Base-by-base conservation (phyloP, 2,888 invertebrate genomes). In the Andricus curvator region DNA sequence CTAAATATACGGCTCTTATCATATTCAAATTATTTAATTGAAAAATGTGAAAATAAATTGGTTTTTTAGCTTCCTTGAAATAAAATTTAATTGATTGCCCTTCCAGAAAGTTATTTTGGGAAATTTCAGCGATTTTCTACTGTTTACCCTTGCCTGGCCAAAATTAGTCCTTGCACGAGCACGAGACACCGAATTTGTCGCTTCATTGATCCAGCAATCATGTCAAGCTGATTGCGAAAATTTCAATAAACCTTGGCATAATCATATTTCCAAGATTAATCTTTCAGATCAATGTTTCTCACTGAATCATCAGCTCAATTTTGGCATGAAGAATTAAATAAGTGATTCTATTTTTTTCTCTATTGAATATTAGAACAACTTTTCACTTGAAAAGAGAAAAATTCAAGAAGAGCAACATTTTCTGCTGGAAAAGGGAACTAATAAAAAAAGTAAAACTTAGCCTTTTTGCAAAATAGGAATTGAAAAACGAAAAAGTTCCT, bases 171-270 rank as follows among this genome's bases (percentile, higher is more conserved):
- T 56, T 56, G 29, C 67, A 51, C 82, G 85, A 82, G 86, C 67
- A 64, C 82, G 85, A 82, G 86, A 87, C 87, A 82, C 67, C 86
- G 81, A 88, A 90, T 90, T 90, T 87, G 79, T 85, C 89, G 89
- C 88, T 67, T 81, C 85, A 82, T 76, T 86, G 85, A 78, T 82
- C 86, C 81, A 78, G 81, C 83, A 88, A 90, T 89, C 84, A 60
- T 80, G 78, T 85, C 85, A 85, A 81, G 83, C 80, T 84, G 82
- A 83, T 85, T 82, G 80, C 29, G 68, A 80, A 84, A 83, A 86
- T 82, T 81, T 83, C 81, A 77, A 84, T 67, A 81, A 79, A 81
- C 84, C 79, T 82, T 77, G 56, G 11, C 4, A 17, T 77, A 77
- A 77, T 44, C 41, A 25, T 77, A 64, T 77, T 65, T 62, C 15